Percentiles rank a stretch among this genome's conserved stretches.
These are phyloP conservation scores for Phenganax subtilis DNA, from an alignment of 92 coral and sea anemone genomes.

Conservation along the genomic window DNA sequence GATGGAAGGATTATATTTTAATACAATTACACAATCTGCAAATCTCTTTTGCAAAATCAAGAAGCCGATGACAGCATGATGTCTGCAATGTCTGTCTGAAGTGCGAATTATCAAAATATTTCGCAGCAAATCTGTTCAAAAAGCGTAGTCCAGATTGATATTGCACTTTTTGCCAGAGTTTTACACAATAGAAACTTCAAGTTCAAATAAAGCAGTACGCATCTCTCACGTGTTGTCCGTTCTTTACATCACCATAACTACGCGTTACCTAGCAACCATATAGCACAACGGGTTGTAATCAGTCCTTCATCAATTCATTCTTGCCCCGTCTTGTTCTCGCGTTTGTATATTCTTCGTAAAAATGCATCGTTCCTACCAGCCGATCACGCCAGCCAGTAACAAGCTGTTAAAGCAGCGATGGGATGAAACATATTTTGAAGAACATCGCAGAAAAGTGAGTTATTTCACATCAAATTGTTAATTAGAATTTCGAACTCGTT, in stretches of 20 bases:
- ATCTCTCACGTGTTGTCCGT: not conserved
- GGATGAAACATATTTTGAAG: constrained; percentile 88
- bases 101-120: too few species aligned
- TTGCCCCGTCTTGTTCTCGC: constrained; percentile 41
- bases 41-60: not conserved
- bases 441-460: constrained; percentile 88
- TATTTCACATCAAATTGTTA: not conserved
- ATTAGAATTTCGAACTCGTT: not conserved
- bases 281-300: constrained; percentile 29
- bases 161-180: not conserved
- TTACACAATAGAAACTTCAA: constrained; percentile 1
- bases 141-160: not conserved
- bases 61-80: not conserved
- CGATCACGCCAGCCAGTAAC: constrained; percentile 96
- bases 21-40: not conserved
- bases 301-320: not conserved
- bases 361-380: constrained; percentile 97
- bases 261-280: constrained; percentile 55
- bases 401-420: constrained; percentile 94
- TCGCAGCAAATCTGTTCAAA: not conserved
- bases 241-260: constrained; percentile 3
- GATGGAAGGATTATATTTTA: constrained; percentile 1
- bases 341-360: constrained; percentile 18
- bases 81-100: not conserved
- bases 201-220: too few species aligned